phyloP scores from a whole-genome alignment of 2,888 invertebrate species.

The Syrphus vitripennis region DNA sequence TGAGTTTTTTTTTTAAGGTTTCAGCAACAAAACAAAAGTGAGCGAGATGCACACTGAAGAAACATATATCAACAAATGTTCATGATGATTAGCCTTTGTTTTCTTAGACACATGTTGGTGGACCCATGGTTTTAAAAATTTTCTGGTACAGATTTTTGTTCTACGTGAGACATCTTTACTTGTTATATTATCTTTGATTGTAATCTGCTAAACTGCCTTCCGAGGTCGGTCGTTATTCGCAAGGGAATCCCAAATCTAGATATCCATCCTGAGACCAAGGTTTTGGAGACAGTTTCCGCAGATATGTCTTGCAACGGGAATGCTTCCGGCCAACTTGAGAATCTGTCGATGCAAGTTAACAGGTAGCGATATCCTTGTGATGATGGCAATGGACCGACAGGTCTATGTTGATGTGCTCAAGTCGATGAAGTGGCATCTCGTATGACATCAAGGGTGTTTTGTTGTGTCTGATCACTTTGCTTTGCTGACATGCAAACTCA shows the following conservation, averaged over 20 bases:
- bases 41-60: no score
- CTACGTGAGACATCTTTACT: no score
- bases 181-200: no score
- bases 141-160: no score
- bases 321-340: constrained; percentile 16
- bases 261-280: neutral
- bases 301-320: neutral
- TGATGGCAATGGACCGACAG: constrained; percentile 3
- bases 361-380: constrained; percentile 19
- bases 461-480: neutral
- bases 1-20: no score
- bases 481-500: neutral
- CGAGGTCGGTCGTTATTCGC: constrained; percentile 10
- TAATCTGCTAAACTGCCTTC: neutral
- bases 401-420: no score
- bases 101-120: no score
- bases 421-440: constrained; percentile 5
- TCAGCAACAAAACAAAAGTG: no score
- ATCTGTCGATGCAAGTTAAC: constrained; percentile 22
- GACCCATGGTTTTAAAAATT: no score
- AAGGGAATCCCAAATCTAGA: constrained; percentile 8
- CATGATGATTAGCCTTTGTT: no score
- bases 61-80: no score
- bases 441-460: neutral
- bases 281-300: neutral